These are phyloP conservation scores for Gonocerus acuteangulatus DNA, from an alignment of 2,888 invertebrate species.

Conservation along the genomic window DNA sequence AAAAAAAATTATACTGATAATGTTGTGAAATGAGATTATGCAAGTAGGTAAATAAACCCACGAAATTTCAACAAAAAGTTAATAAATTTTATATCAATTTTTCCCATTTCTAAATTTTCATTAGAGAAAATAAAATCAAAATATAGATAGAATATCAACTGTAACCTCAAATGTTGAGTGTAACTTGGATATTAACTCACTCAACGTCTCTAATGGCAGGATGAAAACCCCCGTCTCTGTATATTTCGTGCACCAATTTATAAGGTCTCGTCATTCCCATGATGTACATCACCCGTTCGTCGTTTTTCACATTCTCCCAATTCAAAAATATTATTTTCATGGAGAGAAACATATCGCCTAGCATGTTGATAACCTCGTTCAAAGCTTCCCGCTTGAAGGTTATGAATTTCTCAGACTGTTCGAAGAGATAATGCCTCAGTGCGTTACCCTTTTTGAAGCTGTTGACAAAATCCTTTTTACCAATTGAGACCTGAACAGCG, in stretches of 20 bases:
- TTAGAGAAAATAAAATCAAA: too few relatives aligned
- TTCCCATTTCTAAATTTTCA: too few relatives aligned
- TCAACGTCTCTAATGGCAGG: not conserved
- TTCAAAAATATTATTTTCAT: not conserved
- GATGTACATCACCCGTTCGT: not conserved
- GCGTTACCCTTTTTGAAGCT: conserved; percentile 10
- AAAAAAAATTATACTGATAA: not conserved
- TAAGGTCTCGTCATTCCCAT: conserved; percentile 5
- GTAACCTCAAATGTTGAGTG: too few relatives aligned
- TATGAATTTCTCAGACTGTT: conserved; percentile 7
- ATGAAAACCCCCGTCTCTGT: conserved; percentile 6
- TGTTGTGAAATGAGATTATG: not conserved
- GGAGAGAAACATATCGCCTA: conserved; percentile 2
- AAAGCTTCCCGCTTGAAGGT: conserved; percentile 1
- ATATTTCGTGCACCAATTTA: conserved; percentile 6
- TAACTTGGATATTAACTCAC: too few relatives aligned
- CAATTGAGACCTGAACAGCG: not conserved
- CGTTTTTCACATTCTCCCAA: not conserved
- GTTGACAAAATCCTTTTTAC: not conserved
- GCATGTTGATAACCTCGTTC: not conserved
- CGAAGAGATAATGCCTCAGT: conserved; percentile 7
- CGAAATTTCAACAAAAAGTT: not conserved
- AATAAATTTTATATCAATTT: not conserved
- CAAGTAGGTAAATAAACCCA: not conserved
- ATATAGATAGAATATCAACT: too few relatives aligned